Conservation (phyloP, 2,797 vertebrate species). For the Pangasius djambal region DNA sequence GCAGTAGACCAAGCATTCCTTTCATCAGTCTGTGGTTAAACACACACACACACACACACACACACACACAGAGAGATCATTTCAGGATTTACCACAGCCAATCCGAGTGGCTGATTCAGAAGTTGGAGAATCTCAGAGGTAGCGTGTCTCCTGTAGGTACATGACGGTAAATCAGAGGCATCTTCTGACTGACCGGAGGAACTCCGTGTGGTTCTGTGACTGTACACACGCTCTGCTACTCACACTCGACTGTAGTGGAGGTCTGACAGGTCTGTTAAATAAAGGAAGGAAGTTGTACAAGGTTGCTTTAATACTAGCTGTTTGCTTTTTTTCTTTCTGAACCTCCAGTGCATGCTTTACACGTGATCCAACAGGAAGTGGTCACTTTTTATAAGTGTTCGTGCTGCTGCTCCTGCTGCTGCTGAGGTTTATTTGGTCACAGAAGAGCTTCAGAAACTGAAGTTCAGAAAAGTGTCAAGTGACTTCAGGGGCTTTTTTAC, state of each 20-base stretch:
- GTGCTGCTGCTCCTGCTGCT: background rate
- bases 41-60: constrained; percentile 13
- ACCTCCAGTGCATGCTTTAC: background rate
- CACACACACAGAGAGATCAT: background rate
- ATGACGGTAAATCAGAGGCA: background rate
- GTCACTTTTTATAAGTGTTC: background rate
- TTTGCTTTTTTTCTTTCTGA: background rate
- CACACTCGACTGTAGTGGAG: background rate
- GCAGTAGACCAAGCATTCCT: constrained; percentile 13
- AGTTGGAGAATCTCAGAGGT: background rate
- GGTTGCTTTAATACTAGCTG: no score
- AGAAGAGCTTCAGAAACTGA: background rate
- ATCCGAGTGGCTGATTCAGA: background rate
- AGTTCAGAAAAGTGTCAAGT: background rate
- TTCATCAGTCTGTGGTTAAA: constrained; percentile 14
- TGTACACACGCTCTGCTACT: background rate
- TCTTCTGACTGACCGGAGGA: background rate
- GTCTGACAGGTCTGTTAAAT: background rate
- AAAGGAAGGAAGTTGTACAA: background rate
- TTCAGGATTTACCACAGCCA: background rate
- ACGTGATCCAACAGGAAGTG: background rate
- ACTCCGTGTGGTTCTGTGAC: background rate
- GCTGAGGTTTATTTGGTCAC: background rate
- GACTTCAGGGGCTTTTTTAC: background rate
- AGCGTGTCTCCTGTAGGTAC: constrained; percentile 9